These are phyloP conservation scores for Armadillidium nasatum DNA, from an alignment of 1,140 invertebrate species.

Conservation along the genomic window DNA sequence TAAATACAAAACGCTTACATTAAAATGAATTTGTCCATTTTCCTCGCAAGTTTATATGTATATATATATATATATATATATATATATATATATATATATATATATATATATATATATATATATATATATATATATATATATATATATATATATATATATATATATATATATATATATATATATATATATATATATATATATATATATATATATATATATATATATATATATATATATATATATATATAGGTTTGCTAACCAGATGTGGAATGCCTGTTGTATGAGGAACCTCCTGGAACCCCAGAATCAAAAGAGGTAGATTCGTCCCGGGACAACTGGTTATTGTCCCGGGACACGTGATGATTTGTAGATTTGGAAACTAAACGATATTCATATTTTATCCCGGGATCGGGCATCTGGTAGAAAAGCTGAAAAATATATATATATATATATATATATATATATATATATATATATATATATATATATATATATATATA, in stretches of 20 bases:
- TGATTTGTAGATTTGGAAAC: background rate
- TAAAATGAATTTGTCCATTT: no score
- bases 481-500: constrained; percentile 8
- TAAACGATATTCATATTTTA: background rate
- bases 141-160: no score
- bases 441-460: background rate
- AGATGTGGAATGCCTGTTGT: background rate
- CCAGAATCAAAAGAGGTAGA: background rate
- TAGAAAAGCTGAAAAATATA: background rate
- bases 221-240: no score
- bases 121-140: no score
- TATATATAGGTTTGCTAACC: background rate
- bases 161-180: no score
- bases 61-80: background rate
- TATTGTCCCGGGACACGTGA: background rate
- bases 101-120: no score
- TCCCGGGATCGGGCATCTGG: background rate
- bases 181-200: no score
- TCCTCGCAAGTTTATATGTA: no score
- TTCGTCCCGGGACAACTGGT: no score
- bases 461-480: constrained; percentile 16
- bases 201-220: no score
- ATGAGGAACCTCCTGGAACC: background rate
- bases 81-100: background rate
- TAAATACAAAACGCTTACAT: no score